Percentiles rank a stretch among this genome's conserved stretches.
Evolutionary conservation across 92 coral and sea anemone genomes (phyloP).

Genomic region (Epizoanthus rinbou): DNA sequence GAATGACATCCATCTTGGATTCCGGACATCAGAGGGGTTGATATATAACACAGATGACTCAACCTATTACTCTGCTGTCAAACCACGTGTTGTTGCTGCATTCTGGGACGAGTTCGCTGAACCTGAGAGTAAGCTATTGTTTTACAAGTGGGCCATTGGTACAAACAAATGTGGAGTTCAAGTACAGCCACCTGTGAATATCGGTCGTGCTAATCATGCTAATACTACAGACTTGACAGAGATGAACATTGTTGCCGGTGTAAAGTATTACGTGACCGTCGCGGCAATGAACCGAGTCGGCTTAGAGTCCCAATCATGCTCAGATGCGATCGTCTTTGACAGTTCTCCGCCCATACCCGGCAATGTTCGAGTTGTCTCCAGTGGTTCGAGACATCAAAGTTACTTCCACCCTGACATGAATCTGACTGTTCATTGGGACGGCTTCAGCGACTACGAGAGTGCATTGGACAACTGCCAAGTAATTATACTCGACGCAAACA

Average conservation of each 20-base stretch:
- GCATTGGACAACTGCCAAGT: conserved; percentile 65
- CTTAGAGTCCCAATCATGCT: conserved; percentile 81
- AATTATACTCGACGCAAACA: conserved; percentile 27
- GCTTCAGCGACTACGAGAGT: conserved; percentile 73
- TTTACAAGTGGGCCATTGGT: conserved; percentile 95
- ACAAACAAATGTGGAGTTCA: conserved; percentile 84
- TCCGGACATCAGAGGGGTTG: conserved; percentile 56
- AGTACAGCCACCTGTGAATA: conserved; percentile 83
- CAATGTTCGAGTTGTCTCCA: conserved; percentile 42
- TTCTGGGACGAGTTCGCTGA: conserved; percentile 77
- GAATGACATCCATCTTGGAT: conserved; percentile 60
- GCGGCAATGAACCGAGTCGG: conserved; percentile 77
- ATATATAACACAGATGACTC: conserved; percentile 45
- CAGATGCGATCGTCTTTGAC: conserved; percentile 80
- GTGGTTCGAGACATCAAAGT: conserved; percentile 16
- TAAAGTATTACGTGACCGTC: conserved; percentile 77
- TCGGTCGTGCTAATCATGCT: conserved; percentile 70
- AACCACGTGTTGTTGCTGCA: conserved; percentile 55
- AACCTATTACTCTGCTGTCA: conserved; percentile 62
- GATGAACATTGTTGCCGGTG: conserved; percentile 55
- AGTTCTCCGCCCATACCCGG: conserved; percentile 70
- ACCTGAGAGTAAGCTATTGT: conserved; percentile 90
- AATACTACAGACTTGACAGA: conserved; percentile 69
- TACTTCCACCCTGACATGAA: conserved; percentile 35
- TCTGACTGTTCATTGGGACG: conserved; percentile 54